A percentile compares a stretch with the other conserved stretches of the same genome.
Conservation (phyloP, 2,888 invertebrate species). For the Platycheirus rosarum region DNA sequence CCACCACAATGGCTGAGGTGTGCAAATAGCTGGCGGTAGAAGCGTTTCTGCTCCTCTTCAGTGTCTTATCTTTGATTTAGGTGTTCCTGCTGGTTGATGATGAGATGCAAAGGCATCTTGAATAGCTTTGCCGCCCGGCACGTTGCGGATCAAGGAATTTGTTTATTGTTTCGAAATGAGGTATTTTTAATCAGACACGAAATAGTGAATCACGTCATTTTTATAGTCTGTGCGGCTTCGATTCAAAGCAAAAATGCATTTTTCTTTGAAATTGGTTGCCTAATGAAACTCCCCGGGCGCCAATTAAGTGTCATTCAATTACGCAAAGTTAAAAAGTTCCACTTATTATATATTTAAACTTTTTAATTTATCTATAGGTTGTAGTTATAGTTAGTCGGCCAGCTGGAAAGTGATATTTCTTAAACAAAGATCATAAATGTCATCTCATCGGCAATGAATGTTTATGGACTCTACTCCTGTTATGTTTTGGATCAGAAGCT, state of each 20-base stretch:
- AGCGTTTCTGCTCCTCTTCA: constrained; percentile 66
- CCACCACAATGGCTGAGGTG: constrained; percentile 35
- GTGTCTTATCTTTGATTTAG: constrained; percentile 65
- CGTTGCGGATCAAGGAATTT: constrained; percentile 59
- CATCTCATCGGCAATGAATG: too few species aligned
- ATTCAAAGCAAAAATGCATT: constrained; percentile 35
- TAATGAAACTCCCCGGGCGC: too few species aligned
- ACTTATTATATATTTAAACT: too few species aligned
- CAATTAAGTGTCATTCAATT: too few species aligned
- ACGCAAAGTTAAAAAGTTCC: too few species aligned
- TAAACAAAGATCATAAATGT: too few species aligned
- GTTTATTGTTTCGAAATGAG: constrained; percentile 71
- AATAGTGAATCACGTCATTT: constrained; percentile 14
- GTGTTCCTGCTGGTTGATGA: constrained; percentile 49
- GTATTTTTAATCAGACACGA: constrained; percentile 37
- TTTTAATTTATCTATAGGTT: too few species aligned
- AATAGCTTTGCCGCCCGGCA: constrained; percentile 56
- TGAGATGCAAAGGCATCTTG: constrained; percentile 55
- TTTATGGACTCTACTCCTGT: too few species aligned
- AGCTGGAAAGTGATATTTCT: too few species aligned
- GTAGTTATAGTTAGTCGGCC: too few species aligned
- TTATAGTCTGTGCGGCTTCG: constrained; percentile 44
- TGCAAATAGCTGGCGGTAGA: constrained; percentile 63
- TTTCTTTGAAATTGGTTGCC: background rate
- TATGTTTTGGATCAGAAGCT: background rate